These are phyloP conservation scores for Lacerta bilineata DNA, from an alignment of 2,797 vertebrate species.

Conservation along the genomic window DNA sequence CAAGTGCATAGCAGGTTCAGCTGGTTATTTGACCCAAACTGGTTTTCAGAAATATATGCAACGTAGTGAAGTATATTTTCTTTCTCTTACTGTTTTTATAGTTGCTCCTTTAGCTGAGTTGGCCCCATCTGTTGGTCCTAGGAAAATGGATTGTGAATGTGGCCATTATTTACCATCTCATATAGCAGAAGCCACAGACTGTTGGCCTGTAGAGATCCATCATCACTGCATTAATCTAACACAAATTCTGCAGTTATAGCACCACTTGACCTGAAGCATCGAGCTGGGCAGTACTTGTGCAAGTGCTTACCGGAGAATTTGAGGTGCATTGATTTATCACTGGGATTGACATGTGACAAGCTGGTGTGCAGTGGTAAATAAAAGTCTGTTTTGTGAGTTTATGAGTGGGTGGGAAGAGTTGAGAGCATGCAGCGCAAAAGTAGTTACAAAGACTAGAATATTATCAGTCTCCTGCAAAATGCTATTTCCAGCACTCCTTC, in stretches of 20 bases:
- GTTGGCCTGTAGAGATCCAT: slow-evolving; percentile 19
- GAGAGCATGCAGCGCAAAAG: not conserved
- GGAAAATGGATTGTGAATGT: slow-evolving; percentile 22
- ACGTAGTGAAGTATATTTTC: not conserved
- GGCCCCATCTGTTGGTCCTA: not conserved
- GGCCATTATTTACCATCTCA: slow-evolving; percentile 4
- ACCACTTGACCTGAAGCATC: not conserved
- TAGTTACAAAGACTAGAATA: no score
- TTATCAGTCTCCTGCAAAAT: not conserved
- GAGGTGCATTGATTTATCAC: not conserved
- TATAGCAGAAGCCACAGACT: slow-evolving; percentile 17
- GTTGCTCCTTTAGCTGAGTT: not conserved
- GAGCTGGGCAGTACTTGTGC: slow-evolving; percentile 17
- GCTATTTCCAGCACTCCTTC: no score
- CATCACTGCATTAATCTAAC: not conserved
- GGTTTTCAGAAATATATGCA: not conserved
- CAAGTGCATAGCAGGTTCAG: not conserved
- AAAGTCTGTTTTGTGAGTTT: not conserved
- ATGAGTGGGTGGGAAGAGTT: not conserved
- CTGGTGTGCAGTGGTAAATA: not conserved
- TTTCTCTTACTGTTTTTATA: not conserved
- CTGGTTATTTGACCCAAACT: not conserved
- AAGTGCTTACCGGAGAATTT: not conserved
- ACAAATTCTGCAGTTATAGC: slow-evolving; percentile 9
- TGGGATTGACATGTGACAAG: not conserved